Evolutionary conservation across 2,888 invertebrate genomes (phyloP).

Genomic region (Tenthredo scrophulariae): DNA sequence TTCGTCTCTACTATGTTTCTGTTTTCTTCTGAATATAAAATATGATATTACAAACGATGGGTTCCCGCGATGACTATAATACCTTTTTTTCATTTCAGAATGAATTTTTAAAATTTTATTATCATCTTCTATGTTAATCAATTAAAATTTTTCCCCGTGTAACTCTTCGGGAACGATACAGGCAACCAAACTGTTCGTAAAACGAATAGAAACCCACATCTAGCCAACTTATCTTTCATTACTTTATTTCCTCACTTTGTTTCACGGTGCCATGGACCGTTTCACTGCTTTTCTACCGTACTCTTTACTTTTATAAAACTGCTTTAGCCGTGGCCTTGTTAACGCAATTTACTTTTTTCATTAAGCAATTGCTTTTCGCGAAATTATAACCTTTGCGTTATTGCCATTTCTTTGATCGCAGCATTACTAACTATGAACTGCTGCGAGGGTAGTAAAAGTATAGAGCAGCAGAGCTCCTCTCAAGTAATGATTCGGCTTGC

Average conservation of each 20-base stretch:
- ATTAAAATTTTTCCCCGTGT: not conserved
- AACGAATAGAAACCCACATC: conserved; percentile 21
- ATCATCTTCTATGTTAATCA: not conserved
- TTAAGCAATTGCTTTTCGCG: not conserved
- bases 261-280: conserved; percentile 19
- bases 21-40: not conserved
- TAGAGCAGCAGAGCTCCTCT: not conserved
- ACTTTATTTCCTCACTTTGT: conserved; percentile 40
- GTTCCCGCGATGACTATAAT: not conserved
- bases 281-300: not conserved
- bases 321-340: not conserved
- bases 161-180: not conserved
- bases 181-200: not conserved
- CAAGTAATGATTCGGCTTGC: not conserved
- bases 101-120: not conserved
- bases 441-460: not conserved
- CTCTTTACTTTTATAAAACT: not conserved
- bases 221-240: conserved; percentile 51
- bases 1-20: not conserved
- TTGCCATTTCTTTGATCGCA: conserved; percentile 6
- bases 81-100: not conserved
- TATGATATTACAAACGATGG: not conserved
- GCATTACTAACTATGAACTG: not conserved
- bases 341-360: not conserved
- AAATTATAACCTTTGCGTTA: not conserved